Base-by-base conservation (phyloP, 1,140 invertebrate genomes). In the Ericerus pela region DNA sequence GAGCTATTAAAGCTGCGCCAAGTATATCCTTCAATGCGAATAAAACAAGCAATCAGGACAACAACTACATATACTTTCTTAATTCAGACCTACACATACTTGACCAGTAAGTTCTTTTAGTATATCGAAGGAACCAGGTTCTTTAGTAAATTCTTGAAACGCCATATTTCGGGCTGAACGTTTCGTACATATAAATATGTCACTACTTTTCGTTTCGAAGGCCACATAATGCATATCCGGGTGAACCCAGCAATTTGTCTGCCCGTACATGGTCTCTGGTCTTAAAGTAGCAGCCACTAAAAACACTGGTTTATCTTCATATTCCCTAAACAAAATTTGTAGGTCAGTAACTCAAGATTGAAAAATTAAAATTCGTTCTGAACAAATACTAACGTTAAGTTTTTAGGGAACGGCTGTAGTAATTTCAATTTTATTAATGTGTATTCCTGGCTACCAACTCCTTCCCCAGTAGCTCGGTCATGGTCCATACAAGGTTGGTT, bases 401-500 rank as follows among this genome's bases (percentile, higher is more conserved):
- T 79, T 52, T 75, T 66, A 14, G 92, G 88, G 62, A 80, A 77
- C 8, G 88, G 85, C 66, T 81, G 68, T 14, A 82, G 61, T 0
- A 96, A 65, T 71, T 85, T 82, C 80, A 99, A 84, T 73, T 99
- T 99, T 52, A 99, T 84, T 1, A 99, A 73, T 4, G 94, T 98
- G 66, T 99, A 99, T 68, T 99, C 96, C 71, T 97, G 94, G 8
- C 94, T 91, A 0, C 88, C 95, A 41, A 98, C 94, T 55, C 94
- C 95, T 76, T 99, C 96, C 11, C 96, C 96, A 51, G 81, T 77
- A 26, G 85, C 81, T 62, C 96, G 76, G 71, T 99, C 96, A 69
- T 99, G 96, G 72, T 99, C 96, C 96, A 99, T 99, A 68, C 96
- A 99, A 2, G 96, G 96, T 68, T 99, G 96, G 29, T 84, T 82